A percentile compares a stretch with the other conserved stretches of the same genome.
phyloP scores from a whole-genome alignment of 2,113 vertebrate species.

The Philantomba maxwellii region DNA sequence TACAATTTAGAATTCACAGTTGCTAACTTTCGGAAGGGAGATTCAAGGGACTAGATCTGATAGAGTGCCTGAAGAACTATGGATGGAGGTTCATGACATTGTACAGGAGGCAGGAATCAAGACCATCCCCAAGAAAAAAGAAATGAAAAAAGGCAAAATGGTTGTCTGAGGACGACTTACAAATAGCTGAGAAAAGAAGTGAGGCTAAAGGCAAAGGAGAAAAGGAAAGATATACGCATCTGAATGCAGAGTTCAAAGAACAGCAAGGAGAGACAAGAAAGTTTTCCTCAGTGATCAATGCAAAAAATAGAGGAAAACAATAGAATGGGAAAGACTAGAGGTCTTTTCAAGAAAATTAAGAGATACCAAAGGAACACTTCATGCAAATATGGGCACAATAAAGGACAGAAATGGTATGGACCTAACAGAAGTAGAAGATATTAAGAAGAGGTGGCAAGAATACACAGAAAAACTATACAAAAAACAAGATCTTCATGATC shows the following conservation, averaged over 20 bases:
- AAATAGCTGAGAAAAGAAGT: neutral
- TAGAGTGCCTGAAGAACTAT: neutral
- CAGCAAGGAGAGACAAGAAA: neutral
- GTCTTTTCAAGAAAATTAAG: neutral
- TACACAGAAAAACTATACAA: neutral
- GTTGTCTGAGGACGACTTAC: neutral
- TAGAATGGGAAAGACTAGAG: neutral
- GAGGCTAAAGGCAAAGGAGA: neutral
- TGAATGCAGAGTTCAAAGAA: neutral
- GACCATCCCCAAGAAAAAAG: neutral
- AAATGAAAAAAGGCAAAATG: neutral
- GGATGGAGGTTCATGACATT: neutral
- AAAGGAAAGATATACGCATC: neutral
- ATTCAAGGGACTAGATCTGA: neutral
- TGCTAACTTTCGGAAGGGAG: neutral
- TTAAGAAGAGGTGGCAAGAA: neutral
- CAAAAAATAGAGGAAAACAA: neutral
- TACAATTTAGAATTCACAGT: slow-evolving; percentile 28
- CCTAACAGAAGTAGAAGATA: neutral
- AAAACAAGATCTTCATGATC: neutral
- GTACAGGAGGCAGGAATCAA: neutral
- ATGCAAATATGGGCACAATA: neutral
- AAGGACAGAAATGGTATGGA: neutral
- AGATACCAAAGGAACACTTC: neutral
- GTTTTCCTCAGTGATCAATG: neutral